Conservation (phyloP, 2,797 vertebrate genomes). For the Thunnus albacares region DNA sequence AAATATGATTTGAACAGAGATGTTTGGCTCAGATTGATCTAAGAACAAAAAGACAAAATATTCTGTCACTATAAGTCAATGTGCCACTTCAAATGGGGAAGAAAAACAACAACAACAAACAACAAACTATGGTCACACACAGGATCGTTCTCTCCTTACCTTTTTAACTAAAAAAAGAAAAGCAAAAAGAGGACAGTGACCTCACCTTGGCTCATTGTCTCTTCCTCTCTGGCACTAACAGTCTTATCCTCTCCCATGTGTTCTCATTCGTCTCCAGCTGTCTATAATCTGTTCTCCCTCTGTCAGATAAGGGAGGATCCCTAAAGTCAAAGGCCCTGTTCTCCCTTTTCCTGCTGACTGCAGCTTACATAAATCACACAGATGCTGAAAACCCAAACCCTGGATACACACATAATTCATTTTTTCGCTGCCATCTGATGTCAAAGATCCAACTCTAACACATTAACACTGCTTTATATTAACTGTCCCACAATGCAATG, state of each 20-base stretch:
- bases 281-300: slow-evolving; percentile 36
- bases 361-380: slow-evolving; percentile 37
- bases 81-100: too few relatives aligned
- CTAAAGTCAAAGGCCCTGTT: slow-evolving; percentile 39
- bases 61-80: not conserved
- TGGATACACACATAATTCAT: slow-evolving; percentile 7
- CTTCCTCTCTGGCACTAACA: not conserved
- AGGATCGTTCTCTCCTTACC: not conserved
- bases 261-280: slow-evolving; percentile 41
- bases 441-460: slow-evolving; percentile 16
- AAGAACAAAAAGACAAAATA: not conserved
- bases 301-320: slow-evolving; percentile 47
- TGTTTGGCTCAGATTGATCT: not conserved
- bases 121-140: not conserved
- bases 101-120: not conserved
- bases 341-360: slow-evolving; percentile 23
- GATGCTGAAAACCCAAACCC: slow-evolving; percentile 29
- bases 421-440: slow-evolving; percentile 13
- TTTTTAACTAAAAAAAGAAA: not conserved
- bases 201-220: not conserved
- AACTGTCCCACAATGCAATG: too few relatives aligned
- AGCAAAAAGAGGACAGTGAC: not conserved
- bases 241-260: not conserved
- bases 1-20: not conserved
- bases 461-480: too few relatives aligned